These are phyloP conservation scores for Pherbina coryleti DNA, from an alignment of 2,888 invertebrate species.

Conservation along the genomic window DNA sequence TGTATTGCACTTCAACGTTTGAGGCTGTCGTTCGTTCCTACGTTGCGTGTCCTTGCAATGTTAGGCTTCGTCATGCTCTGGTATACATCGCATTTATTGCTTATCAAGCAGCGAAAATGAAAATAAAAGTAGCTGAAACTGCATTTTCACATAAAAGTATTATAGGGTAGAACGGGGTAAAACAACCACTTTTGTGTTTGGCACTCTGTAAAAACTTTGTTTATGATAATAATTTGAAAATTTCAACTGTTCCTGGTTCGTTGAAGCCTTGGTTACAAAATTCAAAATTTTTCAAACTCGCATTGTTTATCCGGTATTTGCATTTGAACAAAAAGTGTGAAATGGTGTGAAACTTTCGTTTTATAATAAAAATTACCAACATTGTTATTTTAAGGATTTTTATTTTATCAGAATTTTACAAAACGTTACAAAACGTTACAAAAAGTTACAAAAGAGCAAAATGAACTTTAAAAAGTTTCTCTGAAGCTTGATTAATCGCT, in stretches of 20 bases:
- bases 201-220: background rate
- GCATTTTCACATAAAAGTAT: background rate
- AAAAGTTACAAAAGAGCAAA: too few species aligned
- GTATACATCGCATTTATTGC: too few species aligned
- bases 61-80: background rate
- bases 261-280: conserved; percentile 5
- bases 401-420: too few species aligned
- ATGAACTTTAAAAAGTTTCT: too few species aligned
- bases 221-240: conserved; percentile 3
- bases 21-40: too few species aligned
- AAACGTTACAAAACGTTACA: too few species aligned
- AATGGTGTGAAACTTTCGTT: background rate
- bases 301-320: background rate
- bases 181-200: conserved; percentile 6
- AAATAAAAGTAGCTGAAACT: too few species aligned
- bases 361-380: background rate
- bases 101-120: too few species aligned
- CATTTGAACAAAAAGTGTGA: background rate
- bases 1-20: too few species aligned
- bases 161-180: background rate
- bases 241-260: background rate
- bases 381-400: background rate
- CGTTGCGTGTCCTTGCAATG: conserved; percentile 2
- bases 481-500: too few species aligned
- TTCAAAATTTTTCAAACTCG: background rate